Conservation (phyloP, 2,888 invertebrate species). For the Hirtodrosophila duncani region DNA sequence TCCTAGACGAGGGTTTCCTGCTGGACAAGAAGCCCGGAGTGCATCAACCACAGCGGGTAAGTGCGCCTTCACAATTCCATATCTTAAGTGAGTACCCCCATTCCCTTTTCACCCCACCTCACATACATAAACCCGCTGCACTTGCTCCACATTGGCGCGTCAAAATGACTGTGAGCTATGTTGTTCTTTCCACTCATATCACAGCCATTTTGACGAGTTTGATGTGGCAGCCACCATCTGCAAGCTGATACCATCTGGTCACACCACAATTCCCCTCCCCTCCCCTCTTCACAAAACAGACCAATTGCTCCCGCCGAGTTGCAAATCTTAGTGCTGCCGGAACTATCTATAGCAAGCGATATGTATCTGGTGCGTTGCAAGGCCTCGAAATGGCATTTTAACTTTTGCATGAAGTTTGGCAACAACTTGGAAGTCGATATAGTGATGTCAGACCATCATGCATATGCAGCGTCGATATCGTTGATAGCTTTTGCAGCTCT, state of each 20-base stretch:
- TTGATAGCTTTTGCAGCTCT: no score
- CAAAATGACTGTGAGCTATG: slow-evolving; percentile 79
- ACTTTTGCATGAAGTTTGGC: no score
- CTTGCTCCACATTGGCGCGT: slow-evolving; percentile 65
- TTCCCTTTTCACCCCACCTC: not conserved
- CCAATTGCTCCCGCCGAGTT: no score
- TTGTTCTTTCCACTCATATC: slow-evolving; percentile 70
- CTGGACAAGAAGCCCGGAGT: slow-evolving; percentile 98
- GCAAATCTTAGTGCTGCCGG: no score
- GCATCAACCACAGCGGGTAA: slow-evolving; percentile 91
- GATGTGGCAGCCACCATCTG: slow-evolving; percentile 46
- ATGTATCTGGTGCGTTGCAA: no score
- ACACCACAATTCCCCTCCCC: slow-evolving; percentile 10
- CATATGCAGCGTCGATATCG: no score
- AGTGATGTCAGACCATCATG: no score
- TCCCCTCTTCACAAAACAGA: no score
- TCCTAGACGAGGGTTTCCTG: slow-evolving; percentile 96
- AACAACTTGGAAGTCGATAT: no score
- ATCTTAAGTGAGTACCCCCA: not conserved
- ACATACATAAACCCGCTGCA: no score
- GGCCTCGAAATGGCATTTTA: no score
- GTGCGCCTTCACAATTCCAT: slow-evolving; percentile 7
- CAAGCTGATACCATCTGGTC: not conserved
- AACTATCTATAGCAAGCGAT: no score
- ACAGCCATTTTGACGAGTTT: slow-evolving; percentile 79